Evolutionary conservation across 2,888 invertebrate genomes (phyloP).

Genomic region (Conomelus anceps): DNA sequence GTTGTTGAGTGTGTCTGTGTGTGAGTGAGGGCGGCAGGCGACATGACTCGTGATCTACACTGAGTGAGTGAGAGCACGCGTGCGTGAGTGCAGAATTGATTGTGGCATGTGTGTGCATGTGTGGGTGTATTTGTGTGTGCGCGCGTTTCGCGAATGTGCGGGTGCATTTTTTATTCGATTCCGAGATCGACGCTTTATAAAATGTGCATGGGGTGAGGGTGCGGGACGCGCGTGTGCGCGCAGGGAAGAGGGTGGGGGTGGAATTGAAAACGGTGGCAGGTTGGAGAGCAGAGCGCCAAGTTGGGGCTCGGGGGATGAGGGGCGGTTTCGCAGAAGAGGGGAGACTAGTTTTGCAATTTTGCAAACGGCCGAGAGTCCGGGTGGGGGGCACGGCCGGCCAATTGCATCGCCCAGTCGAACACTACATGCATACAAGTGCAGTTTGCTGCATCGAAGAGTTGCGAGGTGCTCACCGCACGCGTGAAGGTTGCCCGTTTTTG

Average conservation of each 20-base stretch:
- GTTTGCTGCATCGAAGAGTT: conserved; percentile 23
- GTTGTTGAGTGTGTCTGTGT: background rate
- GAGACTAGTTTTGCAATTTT: conserved; percentile 30
- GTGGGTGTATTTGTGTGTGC: background rate
- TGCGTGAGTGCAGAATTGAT: background rate
- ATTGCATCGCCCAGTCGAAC: conserved; percentile 24
- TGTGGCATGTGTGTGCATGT: conserved; percentile 17
- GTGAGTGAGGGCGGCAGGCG: background rate
- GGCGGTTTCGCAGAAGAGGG: conserved; percentile 23
- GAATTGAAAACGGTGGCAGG: conserved; percentile 6
- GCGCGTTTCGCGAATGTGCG: background rate
- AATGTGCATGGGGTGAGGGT: background rate
- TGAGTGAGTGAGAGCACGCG: background rate
- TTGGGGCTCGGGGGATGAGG: conserved; percentile 10
- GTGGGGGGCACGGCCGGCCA: conserved; percentile 24
- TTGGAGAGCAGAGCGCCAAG: conserved; percentile 22
- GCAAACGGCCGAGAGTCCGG: conserved; percentile 32
- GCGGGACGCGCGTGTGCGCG: conserved; percentile 1
- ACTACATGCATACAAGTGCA: conserved; percentile 27
- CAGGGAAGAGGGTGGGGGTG: background rate
- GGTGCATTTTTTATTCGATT: conserved; percentile 8
- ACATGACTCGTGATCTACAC: background rate
- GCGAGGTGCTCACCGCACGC: conserved; percentile 15
- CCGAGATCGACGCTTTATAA: conserved; percentile 2
- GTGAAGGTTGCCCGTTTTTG: conserved; percentile 3